Base-by-base conservation (phyloP, 2,113 vertebrate species). In the Apus apus region DNA sequence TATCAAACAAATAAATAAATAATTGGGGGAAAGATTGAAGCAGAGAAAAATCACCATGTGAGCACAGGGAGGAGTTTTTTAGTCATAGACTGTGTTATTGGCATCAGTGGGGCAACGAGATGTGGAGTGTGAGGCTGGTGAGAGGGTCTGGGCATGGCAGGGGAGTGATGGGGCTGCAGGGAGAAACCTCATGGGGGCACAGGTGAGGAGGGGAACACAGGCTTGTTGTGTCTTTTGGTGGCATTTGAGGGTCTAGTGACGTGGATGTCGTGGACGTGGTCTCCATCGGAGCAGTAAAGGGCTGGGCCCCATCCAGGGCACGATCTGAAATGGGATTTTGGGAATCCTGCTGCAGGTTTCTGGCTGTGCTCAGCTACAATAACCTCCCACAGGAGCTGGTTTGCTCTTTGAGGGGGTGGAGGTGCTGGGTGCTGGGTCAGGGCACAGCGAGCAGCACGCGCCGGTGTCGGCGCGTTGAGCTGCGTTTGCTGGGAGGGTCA, bases 121-220 rank as follows among this genome's bases (percentile, higher is more conserved):
- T 57, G 58, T 40, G 70, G 40, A 40, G 22, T 32, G 6, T 13
- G 20, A 40, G 48, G 54, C 11, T 66, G 25, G 56, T 15, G 30
- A 21, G 50, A 38, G 54, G 45, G 10, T 40, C 38, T 48, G 30
- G 56, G n/a, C 20, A 15, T 36, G 73, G 53, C 26, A 61, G 68
- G 60, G 67, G 6, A 43, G 45, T 27, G 38, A 8, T 34, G 15
- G 27, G 29, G 20, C 45, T 26, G 43, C 13, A 7, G 64, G 57
- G 71, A 23, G 29, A 25, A 21, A 11, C 0, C 1, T 58, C 15
- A 0, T 0, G 8, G 5, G 34, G 51, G 46, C 27, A 11, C 1
- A 6, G 40, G 43, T 21, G 43, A 22, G 11, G 43, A 46, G 30
- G 67, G 19, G 61, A 51, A 25, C 8, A 2, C 3, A 3, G n/a